A percentile compares a stretch with the other conserved stretches of the same genome.
Conservation (phyloP, 2,888 invertebrate genomes). For the Pachymerium ferrugineum region DNA sequence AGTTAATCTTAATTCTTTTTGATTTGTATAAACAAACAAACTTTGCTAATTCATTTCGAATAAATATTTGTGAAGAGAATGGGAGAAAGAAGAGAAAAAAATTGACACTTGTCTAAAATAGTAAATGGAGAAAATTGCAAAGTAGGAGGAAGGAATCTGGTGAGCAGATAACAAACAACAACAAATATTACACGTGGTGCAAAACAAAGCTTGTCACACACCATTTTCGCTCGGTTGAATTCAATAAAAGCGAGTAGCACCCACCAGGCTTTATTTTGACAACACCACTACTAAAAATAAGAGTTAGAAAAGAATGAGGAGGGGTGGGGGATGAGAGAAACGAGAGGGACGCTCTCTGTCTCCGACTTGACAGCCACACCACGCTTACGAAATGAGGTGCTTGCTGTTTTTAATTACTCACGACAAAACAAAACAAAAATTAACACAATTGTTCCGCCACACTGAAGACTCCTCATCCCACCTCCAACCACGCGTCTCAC, state of each 20-base stretch:
- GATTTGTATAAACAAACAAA: constrained; percentile 19
- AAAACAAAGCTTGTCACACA: constrained; percentile 31
- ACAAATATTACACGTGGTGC: constrained; percentile 29
- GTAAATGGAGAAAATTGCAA: constrained; percentile 15
- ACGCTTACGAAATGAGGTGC: constrained; percentile 27
- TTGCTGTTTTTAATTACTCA: constrained; percentile 31
- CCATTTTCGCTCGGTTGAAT: constrained; percentile 25
- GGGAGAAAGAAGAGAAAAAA: constrained; percentile 6
- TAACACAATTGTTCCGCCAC: constrained; percentile 32
- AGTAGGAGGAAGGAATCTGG: constrained; percentile 24
- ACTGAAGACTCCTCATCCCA: constrained; percentile 13
- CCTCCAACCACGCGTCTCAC: constrained; percentile 25
- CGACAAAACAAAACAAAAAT: constrained; percentile 31
- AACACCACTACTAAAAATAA: constrained; percentile 21
- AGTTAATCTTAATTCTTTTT: constrained; percentile 5
- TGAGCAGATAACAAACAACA: constrained; percentile 32
- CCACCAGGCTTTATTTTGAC: constrained; percentile 25
- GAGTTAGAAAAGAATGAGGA: constrained; percentile 11
- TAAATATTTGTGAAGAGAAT: constrained; percentile 22
- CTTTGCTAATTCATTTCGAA: constrained; percentile 24
- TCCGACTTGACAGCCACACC: constrained; percentile 20
- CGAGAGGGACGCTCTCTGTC: constrained; percentile 25
- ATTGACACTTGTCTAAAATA: constrained; percentile 16
- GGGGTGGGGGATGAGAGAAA: neutral
- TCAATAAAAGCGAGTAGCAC: constrained; percentile 27